phyloP scores from a whole-genome alignment of 2,888 invertebrate genomes.

The Antheraea assamensis region DNA sequence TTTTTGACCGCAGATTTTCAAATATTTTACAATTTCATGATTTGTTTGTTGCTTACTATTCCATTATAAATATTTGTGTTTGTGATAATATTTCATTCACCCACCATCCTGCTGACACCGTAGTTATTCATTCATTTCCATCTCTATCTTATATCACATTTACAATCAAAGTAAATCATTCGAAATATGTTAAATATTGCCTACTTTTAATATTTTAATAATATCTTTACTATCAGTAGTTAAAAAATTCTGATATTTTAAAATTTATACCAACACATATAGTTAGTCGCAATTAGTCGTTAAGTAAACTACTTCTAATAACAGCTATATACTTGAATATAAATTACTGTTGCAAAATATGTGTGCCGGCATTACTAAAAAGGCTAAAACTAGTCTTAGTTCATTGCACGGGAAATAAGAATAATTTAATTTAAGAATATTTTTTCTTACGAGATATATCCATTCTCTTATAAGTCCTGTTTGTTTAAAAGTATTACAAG shows the following conservation, averaged over 20 bases:
- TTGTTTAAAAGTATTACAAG: not conserved
- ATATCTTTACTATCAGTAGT: not conserved
- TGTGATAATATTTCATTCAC: too few relatives aligned
- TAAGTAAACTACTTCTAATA: conserved; percentile 37
- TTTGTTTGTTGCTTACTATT: too few relatives aligned
- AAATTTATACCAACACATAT: conserved; percentile 26
- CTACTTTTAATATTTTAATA: not conserved
- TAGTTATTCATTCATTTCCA: too few relatives aligned
- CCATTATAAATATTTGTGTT: too few relatives aligned
- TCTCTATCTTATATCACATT: too few relatives aligned
- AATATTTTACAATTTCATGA: too few relatives aligned
- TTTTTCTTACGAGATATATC: not conserved
- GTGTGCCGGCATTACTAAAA: conserved; percentile 20
- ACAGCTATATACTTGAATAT: conserved; percentile 29
- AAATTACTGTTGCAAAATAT: conserved; percentile 47
- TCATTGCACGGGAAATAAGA: conserved; percentile 6
- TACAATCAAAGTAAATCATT: too few relatives aligned
- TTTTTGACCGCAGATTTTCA: too few relatives aligned
- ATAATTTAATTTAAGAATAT: not conserved
- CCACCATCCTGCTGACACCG: too few relatives aligned
- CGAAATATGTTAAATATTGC: too few relatives aligned
- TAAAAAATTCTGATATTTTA: not conserved
- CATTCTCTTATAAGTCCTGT: not conserved
- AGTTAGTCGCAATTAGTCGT: conserved; percentile 32
- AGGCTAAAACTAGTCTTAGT: conserved; percentile 14